Evolutionary conservation across 2,888 invertebrate genomes (phyloP), one percentile per base, ranked within the genome.

Genomic region (Ceraclea dissimilis): DNA sequence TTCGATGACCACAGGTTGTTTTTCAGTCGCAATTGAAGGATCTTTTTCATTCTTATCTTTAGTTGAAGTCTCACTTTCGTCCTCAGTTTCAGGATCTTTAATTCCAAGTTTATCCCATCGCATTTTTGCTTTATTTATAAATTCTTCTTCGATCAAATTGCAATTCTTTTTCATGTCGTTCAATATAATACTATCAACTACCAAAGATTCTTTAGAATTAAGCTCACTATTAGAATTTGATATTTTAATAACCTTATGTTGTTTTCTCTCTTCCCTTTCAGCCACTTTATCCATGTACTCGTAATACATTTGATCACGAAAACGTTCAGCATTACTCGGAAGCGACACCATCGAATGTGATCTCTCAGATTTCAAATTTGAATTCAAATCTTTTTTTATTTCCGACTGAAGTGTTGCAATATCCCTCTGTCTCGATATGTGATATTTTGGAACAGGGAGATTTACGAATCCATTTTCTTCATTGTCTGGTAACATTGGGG

Each of bases 281-380:
- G 86, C 83, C 65, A 91, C 85, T 71, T 90, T 86, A 66, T 79
- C 78, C 67, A 90, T 81, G 73, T 90, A 91, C 69, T 91, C 91
- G 64, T 87, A 81, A 71, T 88, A 91, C 90, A 92, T 91, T 71
- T 85, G 83, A 63, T 86, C 85, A 6, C 90, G 81, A 64, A 88
- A 82, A 44, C 82, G 75, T 69, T 90, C 88, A 60, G 82, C 82
- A 68, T 90, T 86, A 49, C 84, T 84, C 8, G 83, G 80, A 10
- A 77, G 79, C 43, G 83, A 53, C 10, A 68, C 55, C 19, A 53
- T 22, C 48, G 54, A 55, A 8, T 19, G 19, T n/a, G 55, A 43
- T 52, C 48, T 19, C 51, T 63, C 53, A 63, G 19, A n/a, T 61
- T 60, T 64, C 51, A 20, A 52, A 49, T 26, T 54, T 49, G 58